These are phyloP conservation scores for Beroe ovata DNA, from an alignment of 37 sponge, comb jelly and placozoan species.

Conservation along the genomic window DNA sequence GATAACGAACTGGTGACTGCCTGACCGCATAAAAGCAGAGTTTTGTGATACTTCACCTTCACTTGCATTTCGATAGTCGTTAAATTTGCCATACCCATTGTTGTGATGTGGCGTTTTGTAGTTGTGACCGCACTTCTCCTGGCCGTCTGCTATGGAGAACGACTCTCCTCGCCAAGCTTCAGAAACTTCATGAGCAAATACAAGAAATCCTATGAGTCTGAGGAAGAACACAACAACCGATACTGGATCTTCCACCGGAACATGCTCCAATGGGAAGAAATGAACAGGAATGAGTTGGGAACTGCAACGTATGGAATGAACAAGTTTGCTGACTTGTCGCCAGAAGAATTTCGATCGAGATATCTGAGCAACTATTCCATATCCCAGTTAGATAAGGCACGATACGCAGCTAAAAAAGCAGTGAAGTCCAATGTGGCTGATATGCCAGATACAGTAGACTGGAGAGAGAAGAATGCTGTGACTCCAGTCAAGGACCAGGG, in stretches of 20 bases:
- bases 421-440: not conserved
- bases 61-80: too few species aligned
- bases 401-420: not conserved
- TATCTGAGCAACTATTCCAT: not conserved
- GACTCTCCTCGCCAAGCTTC: not conserved
- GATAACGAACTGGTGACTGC: too few species aligned
- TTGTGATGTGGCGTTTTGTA: not conserved
- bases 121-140: not conserved
- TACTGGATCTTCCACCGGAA: slow-evolving; percentile 61
- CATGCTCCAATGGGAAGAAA: slow-evolving; percentile 50
- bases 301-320: slow-evolving; percentile 48
- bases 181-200: not conserved
- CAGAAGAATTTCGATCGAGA: not conserved
- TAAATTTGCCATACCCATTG: not conserved
- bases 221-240: slow-evolving; percentile 48
- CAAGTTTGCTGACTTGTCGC: slow-evolving; percentile 43
- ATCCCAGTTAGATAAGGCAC: not conserved
- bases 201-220: slow-evolving; percentile 9
- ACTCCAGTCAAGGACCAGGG: slow-evolving; percentile 75
- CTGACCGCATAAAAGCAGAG: too few species aligned
- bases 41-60: too few species aligned
- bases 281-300: slow-evolving; percentile 21
- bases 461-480: slow-evolving; percentile 68
- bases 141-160: not conserved
- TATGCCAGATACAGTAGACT: slow-evolving; percentile 25